These are phyloP conservation scores for Hofmannophila pseudospretella DNA, from an alignment of 2,888 invertebrate genomes.

Conservation along the genomic window DNA sequence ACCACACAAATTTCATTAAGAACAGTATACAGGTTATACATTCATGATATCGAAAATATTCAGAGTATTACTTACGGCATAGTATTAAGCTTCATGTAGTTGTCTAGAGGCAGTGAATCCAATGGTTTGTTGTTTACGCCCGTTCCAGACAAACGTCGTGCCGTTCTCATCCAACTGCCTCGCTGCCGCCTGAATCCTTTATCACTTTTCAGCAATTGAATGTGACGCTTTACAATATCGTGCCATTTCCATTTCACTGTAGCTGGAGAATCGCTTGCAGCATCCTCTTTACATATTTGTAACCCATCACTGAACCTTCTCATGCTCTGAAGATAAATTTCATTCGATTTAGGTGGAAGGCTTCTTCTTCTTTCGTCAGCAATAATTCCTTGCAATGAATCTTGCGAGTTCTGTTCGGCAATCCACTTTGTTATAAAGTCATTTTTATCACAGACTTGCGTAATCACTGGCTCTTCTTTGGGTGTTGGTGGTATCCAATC, in stretches of 20 bases:
- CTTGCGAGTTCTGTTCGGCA: conserved; percentile 70
- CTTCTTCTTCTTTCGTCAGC: conserved; percentile 69
- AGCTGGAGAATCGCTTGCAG: conserved; percentile 71
- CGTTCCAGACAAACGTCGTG: conserved; percentile 60
- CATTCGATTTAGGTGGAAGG: conserved; percentile 72
- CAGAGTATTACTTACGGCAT: conserved; percentile 60
- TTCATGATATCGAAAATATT: not conserved
- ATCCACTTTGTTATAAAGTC: conserved; percentile 76
- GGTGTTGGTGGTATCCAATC: conserved; percentile 74
- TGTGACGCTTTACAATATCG: conserved; percentile 70
- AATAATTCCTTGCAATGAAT: conserved; percentile 45
- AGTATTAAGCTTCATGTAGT: conserved; percentile 66
- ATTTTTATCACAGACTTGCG: conserved; percentile 75
- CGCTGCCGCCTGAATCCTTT: conserved; percentile 69
- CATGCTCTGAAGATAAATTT: conserved; percentile 70
- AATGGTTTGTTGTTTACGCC: conserved; percentile 47
- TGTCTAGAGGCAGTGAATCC: conserved; percentile 52
- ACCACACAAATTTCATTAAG: not conserved
- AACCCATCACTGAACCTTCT: conserved; percentile 71
- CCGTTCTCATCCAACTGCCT: conserved; percentile 70
- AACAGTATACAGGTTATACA: conserved; percentile 4
- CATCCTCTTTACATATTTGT: conserved; percentile 74
- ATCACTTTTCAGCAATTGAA: conserved; percentile 66
- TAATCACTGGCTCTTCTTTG: conserved; percentile 72
- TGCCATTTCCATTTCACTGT: conserved; percentile 75